Conservation (phyloP, 2,113 vertebrate genomes). For the Mormyrus lacerda region DNA sequence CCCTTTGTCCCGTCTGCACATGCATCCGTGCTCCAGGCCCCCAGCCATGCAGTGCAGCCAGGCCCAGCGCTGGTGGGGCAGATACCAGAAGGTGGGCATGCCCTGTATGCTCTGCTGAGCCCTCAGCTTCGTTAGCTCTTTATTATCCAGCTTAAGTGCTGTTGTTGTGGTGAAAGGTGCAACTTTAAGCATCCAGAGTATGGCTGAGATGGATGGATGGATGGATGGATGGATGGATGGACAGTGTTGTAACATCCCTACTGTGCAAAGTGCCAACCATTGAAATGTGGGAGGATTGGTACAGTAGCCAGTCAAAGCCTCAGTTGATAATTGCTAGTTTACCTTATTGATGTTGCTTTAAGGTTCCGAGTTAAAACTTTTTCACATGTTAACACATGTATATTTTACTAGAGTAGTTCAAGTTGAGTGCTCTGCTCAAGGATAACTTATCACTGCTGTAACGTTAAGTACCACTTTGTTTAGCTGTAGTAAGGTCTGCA, state of each 20-base stretch:
- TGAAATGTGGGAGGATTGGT: background rate
- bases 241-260: background rate
- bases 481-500: background rate
- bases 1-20: slow-evolving; percentile 67
- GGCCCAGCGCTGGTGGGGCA: slow-evolving; percentile 69
- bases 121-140: background rate
- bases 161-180: background rate
- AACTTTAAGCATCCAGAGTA: background rate
- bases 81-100: slow-evolving; percentile 76
- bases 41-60: slow-evolving; percentile 59
- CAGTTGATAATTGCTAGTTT: background rate
- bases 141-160: background rate
- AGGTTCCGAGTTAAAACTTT: background rate
- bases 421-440: background rate
- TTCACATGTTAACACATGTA: background rate
- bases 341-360: background rate
- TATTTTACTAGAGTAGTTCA: background rate
- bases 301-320: background rate
- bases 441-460: background rate
- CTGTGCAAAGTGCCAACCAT: background rate
- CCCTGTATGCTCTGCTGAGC: background rate
- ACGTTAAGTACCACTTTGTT: background rate
- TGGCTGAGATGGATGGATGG: background rate
- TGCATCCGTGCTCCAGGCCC: slow-evolving; percentile 62
- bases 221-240: too few species aligned